phyloP scores from a whole-genome alignment of 2,113 vertebrate genomes.

The Pagrus major region DNA sequence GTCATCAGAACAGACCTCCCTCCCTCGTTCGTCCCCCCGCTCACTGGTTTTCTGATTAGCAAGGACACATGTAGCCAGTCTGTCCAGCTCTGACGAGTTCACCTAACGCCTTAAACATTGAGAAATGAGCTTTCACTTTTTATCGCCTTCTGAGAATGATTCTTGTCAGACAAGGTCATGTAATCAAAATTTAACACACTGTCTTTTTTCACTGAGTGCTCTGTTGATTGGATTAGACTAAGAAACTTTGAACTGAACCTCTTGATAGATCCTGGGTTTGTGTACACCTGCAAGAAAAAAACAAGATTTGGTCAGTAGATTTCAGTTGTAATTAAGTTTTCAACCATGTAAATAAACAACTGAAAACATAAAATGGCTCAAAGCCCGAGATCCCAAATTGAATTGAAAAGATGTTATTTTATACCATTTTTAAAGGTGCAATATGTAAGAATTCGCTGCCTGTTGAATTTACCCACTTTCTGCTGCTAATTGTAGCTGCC shows the following conservation, averaged over 20 bases:
- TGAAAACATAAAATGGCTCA: too few species aligned
- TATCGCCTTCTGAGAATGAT: not conserved
- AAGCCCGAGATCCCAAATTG: too few species aligned
- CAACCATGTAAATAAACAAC: too few species aligned
- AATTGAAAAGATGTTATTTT: too few species aligned
- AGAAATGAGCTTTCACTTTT: not conserved
- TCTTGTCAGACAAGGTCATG: not conserved
- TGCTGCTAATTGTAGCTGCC: too few species aligned
- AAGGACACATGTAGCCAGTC: slow-evolving; percentile 43
- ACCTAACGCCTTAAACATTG: slow-evolving; percentile 8
- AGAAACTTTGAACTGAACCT: not conserved
- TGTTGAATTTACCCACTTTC: too few species aligned
- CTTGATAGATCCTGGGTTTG: not conserved
- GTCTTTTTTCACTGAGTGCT: too few species aligned
- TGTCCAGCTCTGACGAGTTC: slow-evolving; percentile 16
- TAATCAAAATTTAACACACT: not conserved
- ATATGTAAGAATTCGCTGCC: too few species aligned
- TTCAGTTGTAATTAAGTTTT: not conserved
- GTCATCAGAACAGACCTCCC: slow-evolving; percentile 53
- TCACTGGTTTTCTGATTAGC: slow-evolving; percentile 38
- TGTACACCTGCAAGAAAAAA: not conserved
- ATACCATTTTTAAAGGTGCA: too few species aligned
- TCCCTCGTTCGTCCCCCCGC: slow-evolving; percentile 2
- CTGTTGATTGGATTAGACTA: not conserved
- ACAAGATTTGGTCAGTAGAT: not conserved